Evolutionary conservation across 2,888 invertebrate genomes (phyloP), one percentile per base, ranked within the genome.

Genomic region (Pyrrhia umbra): DNA sequence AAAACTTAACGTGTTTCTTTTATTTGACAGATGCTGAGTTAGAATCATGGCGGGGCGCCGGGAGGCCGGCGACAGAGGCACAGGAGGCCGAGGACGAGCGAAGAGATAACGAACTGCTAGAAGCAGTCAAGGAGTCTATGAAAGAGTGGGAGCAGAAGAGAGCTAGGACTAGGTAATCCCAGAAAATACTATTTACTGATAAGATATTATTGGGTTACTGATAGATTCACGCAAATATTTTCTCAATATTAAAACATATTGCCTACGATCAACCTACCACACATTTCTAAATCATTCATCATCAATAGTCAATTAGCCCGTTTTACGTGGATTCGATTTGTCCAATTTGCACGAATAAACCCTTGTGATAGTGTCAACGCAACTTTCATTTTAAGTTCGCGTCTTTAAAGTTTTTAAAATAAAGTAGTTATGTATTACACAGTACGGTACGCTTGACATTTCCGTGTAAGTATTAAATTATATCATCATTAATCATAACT

Each of bases 21-120:
- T n/a, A 58, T 16, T 43, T 58, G 8, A 21, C 77, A 95, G 95
- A 95, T 91, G 95, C 94, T 58, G 95, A 94, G 81, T 68, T 94
- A 86, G 87, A 92, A 56, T 68, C 95, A 88, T 94, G 94, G 95
- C 88, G 85, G 45, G 94, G 95, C 30, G 92, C 90, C 8, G 94
- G 93, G 59, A 92, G 92, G 71, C 95, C 95, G 88, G 95, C 95
- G 51, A 94, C 95, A 75, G 92, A 92, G 45, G 95, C 95, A 69
- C 96, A 96, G 90, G 97, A 97, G 89, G 95, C 95, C 21, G 92
- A 96, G 83, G 98, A 98, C 90, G 97, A 98, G 90, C 90, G 95
- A 18, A 95, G 96, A 83, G 97, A 97, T 86, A 95, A 95, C 1
- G 96, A 97, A 87, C 95, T 97, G 47, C 95, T 97, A 80, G 95